Evolutionary conservation across 2,113 vertebrate genomes (phyloP).

Genomic region (human): DNA sequence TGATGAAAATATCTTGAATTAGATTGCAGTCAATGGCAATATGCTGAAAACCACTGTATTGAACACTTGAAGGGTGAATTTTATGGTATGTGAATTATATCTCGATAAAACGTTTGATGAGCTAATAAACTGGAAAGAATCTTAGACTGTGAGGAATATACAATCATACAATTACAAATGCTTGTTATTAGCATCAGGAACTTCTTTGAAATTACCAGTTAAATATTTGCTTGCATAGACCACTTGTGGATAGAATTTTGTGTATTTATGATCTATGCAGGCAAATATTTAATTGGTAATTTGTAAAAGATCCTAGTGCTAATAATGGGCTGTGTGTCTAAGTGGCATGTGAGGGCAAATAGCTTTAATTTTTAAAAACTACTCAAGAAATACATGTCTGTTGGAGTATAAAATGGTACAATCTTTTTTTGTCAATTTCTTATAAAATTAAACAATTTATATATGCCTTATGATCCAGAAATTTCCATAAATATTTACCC

Average conservation of each 20-base stretch:
- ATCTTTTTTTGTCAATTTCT: background rate
- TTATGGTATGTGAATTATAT: background rate
- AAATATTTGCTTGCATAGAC: background rate
- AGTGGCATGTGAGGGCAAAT: background rate
- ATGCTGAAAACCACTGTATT: background rate
- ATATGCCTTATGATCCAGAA: background rate
- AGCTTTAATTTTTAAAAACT: slow-evolving; percentile 13
- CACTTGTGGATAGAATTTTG: background rate
- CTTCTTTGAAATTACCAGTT: background rate
- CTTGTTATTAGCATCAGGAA: background rate
- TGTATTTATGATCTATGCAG: background rate
- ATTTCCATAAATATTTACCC: slow-evolving; percentile 21
- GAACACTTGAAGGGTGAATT: background rate
- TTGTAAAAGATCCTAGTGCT: background rate
- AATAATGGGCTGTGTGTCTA: background rate
- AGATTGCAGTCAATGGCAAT: background rate
- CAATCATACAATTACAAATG: background rate
- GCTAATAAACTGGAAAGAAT: background rate
- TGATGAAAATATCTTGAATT: background rate
- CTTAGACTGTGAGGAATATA: background rate
- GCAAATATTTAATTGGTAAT: background rate
- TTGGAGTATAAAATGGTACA: background rate
- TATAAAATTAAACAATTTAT: slow-evolving; percentile 36
- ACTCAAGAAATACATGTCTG: background rate
- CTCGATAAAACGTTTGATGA: background rate